A percentile compares a stretch with the other conserved stretches of the same genome.
Evolutionary conservation across 2,888 invertebrate species (phyloP).

Genomic region (Fragum sueziense): DNA sequence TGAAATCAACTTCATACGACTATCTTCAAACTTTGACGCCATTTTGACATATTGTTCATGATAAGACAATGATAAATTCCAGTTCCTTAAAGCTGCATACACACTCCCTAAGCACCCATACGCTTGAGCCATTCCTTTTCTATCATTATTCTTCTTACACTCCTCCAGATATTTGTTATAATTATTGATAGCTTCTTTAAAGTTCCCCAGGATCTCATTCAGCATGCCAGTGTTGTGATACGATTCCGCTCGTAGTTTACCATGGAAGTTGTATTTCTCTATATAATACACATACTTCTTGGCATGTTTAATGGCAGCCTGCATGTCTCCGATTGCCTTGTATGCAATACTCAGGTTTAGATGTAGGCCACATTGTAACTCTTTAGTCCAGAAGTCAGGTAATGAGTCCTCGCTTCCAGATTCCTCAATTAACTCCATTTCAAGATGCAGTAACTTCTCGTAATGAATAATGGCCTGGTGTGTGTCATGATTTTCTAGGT

Average conservation of each 20-base stretch:
- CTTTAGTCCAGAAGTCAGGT: constrained; percentile 78
- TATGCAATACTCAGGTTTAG: constrained; percentile 80
- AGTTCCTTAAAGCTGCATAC: constrained; percentile 74
- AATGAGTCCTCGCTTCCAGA: constrained; percentile 62
- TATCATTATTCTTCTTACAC: constrained; percentile 69
- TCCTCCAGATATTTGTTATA: constrained; percentile 73
- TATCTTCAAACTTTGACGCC: constrained; percentile 68
- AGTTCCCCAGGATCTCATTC: constrained; percentile 77
- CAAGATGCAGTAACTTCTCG: constrained; percentile 77
- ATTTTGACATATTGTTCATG: constrained; percentile 77
- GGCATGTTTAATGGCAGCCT: constrained; percentile 75
- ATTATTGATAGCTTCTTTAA: constrained; percentile 73
- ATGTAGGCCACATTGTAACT: constrained; percentile 78
- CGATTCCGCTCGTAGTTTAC: constrained; percentile 71
- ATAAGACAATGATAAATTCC: constrained; percentile 73
- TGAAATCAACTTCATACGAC: constrained; percentile 69
- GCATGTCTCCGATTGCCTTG: constrained; percentile 78
- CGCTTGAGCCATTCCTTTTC: constrained; percentile 74
- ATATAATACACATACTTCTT: constrained; percentile 64
- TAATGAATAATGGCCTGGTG: constrained; percentile 79
- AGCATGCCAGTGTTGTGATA: constrained; percentile 78
- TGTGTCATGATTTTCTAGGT: constrained; percentile 74
- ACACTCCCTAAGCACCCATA: constrained; percentile 80
- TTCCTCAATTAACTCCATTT: constrained; percentile 70
- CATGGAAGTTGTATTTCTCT: constrained; percentile 65